phyloP scores from a whole-genome alignment of 2,888 invertebrate species.

The Onthophagus sagittarius region DNA sequence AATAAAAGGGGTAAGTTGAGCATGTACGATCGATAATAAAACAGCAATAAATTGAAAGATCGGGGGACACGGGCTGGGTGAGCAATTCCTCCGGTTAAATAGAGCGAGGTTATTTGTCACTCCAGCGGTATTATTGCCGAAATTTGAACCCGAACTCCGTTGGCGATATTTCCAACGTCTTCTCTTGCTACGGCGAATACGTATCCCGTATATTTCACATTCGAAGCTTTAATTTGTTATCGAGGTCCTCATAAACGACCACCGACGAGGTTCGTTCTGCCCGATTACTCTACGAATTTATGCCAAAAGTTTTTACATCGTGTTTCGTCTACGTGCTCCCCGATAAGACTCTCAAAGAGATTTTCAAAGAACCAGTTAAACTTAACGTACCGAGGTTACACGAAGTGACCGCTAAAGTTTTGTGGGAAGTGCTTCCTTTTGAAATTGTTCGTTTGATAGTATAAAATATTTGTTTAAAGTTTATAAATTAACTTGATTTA shows the following conservation, averaged over 20 bases:
- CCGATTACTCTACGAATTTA: conserved; percentile 14
- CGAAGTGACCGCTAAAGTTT: background rate
- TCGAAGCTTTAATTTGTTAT: conserved; percentile 17
- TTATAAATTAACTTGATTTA: too few species aligned
- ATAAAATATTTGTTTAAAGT: too few species aligned
- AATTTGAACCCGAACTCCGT: background rate
- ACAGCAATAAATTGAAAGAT: background rate
- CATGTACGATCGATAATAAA: background rate
- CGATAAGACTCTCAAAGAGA: conserved; percentile 12
- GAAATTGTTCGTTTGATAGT: too few species aligned
- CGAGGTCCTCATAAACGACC: conserved; percentile 10
- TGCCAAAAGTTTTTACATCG: conserved; percentile 17
- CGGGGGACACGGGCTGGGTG: background rate
- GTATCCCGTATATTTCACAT: conserved; percentile 9
- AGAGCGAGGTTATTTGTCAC: background rate
- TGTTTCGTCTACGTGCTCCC: conserved; percentile 7
- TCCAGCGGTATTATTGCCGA: background rate
- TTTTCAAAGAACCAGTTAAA: background rate
- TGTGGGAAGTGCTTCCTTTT: background rate
- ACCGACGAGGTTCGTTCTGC: background rate
- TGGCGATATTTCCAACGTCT: background rate
- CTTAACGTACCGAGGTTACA: background rate
- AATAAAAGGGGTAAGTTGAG: background rate
- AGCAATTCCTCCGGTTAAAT: background rate
- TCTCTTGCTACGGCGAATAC: background rate